Base-by-base conservation (phyloP, 1,140 invertebrate genomes). In the Drosophila sp. region DNA sequence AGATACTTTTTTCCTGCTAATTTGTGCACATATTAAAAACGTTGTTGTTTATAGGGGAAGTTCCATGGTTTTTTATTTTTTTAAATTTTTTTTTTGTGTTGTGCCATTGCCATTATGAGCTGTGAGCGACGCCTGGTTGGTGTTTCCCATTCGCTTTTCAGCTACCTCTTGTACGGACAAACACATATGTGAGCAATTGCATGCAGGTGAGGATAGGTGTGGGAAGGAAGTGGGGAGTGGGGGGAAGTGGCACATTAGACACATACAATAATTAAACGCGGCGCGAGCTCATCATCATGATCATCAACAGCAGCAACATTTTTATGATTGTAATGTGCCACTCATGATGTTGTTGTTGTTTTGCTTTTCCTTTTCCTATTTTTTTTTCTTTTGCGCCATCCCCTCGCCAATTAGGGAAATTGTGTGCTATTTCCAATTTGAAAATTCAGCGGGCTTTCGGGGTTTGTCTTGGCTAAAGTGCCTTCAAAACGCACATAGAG, bases 351-450 rank as follows among this genome's bases (percentile, higher is more conserved):
- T 67, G 40, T 64, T 38, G 29, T 32, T 44, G 35, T 11, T 55
- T 32, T 64, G n/a, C 2, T 25, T 47, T n/a, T 2, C 35, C 35
- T 38, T 11, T 38, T 38, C 35, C 35, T 11, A 38, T 38, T 10
- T 50, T 17, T 3, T 50, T 8, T 44, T 50, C 27, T 50, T 23
- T 23, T 47, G 44, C 55, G 47, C 40, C 72, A 72, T 72, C 64
- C 66, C 73, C 63, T 73, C 73, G 80, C 90, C 90, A 91, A 91
- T 91, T 91, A 91, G 90, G 73, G 79, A 90, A 91, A 91, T 91
- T 91, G 86, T 91, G 90, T 89, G 90, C 90, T 90, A 91, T 91
- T 90, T 90, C 73, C 80, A 89, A 89, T 89, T 89, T 89, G 60
- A 76, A 73, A 85, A 76, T 81, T 81, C 70, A 85, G 66, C 85